Conservation (phyloP, 2,113 vertebrate genomes). For the Trogon melanurus region DNA sequence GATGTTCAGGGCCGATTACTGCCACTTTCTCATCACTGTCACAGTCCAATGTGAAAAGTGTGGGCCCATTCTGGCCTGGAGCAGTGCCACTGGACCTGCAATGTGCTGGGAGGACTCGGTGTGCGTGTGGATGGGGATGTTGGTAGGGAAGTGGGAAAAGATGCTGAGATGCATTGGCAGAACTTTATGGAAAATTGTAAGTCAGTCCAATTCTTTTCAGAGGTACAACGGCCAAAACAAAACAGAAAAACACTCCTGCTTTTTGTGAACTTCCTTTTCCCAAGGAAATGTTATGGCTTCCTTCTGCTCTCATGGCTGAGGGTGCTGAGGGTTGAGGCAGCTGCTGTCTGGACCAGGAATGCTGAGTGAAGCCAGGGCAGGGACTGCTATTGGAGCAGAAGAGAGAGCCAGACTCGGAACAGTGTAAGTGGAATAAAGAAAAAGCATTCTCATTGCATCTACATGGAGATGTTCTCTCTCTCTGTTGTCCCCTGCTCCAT, state of each 20-base stretch:
- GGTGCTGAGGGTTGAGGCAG: background rate
- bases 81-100: too few relatives aligned
- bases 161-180: background rate
- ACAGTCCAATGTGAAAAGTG: background rate
- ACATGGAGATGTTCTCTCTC: background rate
- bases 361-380: background rate
- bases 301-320: background rate
- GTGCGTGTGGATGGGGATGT: accelerated
- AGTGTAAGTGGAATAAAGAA: background rate
- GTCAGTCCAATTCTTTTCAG: background rate
- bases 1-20: background rate
- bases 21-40: background rate
- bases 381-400: background rate
- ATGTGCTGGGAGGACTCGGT: background rate
- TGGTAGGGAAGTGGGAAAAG: background rate
- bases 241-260: accelerated
- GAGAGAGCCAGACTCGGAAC: background rate
- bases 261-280: background rate
- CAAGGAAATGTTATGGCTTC: background rate
- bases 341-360: background rate
- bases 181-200: background rate
- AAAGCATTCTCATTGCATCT: background rate
- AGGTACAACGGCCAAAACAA: background rate
- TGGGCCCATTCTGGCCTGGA: background rate
- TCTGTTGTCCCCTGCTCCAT: background rate